Conservation (phyloP, 1,140 invertebrate genomes). For the Aphaenogaster rudis region DNA sequence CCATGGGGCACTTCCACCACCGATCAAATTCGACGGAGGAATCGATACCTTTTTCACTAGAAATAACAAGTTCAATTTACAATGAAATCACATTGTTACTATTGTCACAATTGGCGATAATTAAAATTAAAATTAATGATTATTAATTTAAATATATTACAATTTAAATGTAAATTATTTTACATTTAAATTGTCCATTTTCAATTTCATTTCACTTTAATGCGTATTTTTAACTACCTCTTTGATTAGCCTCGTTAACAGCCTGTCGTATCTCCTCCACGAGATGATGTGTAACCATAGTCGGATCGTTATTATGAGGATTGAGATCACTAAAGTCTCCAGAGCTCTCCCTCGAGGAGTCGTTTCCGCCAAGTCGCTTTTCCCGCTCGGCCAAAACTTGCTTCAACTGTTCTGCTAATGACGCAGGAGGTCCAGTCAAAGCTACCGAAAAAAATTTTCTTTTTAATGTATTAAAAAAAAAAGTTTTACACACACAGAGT, state of each 20-base stretch:
- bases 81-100: neutral
- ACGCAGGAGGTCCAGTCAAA: slow-evolving; percentile 89
- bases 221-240: slow-evolving; percentile 88
- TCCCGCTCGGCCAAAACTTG: slow-evolving; percentile 93
- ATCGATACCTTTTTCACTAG: slow-evolving; percentile 89
- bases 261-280: slow-evolving; percentile 94
- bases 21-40: slow-evolving; percentile 86
- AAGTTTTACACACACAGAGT: neutral
- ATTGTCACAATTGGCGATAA: neutral
- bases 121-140: neutral
- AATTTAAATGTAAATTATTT: too few relatives aligned
- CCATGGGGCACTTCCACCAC: slow-evolving; percentile 80
- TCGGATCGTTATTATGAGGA: slow-evolving; percentile 85
- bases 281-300: slow-evolving; percentile 91
- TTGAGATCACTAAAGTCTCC: slow-evolving; percentile 89
- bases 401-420: slow-evolving; percentile 94
- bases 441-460: slow-evolving; percentile 37
- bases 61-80: slow-evolving; percentile 6
- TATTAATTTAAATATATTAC: too few relatives aligned
- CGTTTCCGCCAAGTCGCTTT: slow-evolving; percentile 87
- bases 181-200: neutral
- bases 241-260: slow-evolving; percentile 93
- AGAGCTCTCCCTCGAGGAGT: slow-evolving; percentile 89
- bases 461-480: neutral
- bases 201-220: neutral